Percentiles rank a stretch among this genome's conserved stretches.
Evolutionary conservation across 2,113 vertebrate genomes (phyloP).

Genomic region (Salvelinus sp.): DNA sequence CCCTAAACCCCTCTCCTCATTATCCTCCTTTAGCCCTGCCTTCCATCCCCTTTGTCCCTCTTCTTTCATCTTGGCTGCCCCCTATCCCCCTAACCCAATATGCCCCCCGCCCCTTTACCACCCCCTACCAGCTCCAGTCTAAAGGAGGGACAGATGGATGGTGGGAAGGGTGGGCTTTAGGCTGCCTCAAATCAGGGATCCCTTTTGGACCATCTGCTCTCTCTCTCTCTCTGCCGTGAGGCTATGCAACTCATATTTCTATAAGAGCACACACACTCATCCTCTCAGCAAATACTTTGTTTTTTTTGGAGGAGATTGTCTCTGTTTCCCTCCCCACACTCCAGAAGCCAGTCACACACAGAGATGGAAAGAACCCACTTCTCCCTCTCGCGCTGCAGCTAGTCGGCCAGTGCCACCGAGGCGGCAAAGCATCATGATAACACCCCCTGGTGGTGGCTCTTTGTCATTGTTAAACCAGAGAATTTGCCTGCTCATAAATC

Average conservation of each 20-base stretch:
- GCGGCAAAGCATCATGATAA: conserved; percentile 26
- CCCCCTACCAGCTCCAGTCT: conserved; percentile 62
- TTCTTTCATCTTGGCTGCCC: conserved; percentile 60
- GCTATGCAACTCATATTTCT: conserved; percentile 45
- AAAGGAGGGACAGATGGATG: conserved; percentile 77
- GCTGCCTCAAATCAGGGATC: conserved; percentile 69
- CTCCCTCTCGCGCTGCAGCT: background rate
- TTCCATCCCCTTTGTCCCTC: conserved; percentile 60
- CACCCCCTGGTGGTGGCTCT: conserved; percentile 56
- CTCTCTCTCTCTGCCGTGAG: conserved; percentile 57
- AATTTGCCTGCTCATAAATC: background rate
- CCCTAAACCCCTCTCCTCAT: conserved; percentile 55
- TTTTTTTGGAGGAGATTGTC: conserved; percentile 14
- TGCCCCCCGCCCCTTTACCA: conserved; percentile 59
- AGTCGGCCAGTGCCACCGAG: background rate
- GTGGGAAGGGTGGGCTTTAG: conserved; percentile 67
- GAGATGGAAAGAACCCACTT: background rate
- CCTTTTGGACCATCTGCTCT: conserved; percentile 75
- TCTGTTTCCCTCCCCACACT: background rate
- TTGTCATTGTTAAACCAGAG: conserved; percentile 28
- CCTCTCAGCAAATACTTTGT: conserved; percentile 35
- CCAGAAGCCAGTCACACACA: conserved; percentile 6
- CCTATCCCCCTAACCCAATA: conserved; percentile 66
- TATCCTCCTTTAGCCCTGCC: conserved; percentile 49
- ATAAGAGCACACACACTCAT: conserved; percentile 44